phyloP scores from a whole-genome alignment of 2,113 vertebrate species.

The Illadopsis cleaveri region DNA sequence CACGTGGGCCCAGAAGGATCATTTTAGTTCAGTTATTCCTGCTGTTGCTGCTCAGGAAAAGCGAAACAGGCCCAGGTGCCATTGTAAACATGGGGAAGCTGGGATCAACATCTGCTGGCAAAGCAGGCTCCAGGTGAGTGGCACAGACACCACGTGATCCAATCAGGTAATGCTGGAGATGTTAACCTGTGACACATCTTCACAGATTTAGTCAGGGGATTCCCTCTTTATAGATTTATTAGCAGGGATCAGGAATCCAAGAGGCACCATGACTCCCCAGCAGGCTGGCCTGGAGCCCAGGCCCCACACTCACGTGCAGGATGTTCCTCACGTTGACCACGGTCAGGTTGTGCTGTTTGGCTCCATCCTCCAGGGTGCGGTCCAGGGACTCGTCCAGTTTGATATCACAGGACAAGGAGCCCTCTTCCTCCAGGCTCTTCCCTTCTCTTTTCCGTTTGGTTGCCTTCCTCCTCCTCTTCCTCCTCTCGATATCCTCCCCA shows the following conservation, averaged over 20 bases:
- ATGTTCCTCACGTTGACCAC: slow-evolving; percentile 89
- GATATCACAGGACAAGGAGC: slow-evolving; percentile 68
- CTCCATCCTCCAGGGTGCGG: slow-evolving; percentile 86
- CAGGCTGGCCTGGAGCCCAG: not conserved
- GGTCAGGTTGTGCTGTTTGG: slow-evolving; percentile 89
- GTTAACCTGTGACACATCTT: not conserved
- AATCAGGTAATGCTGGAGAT: no score
- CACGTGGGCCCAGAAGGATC: not conserved
- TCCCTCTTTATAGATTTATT: fast-evolving
- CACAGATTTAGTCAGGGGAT: fast-evolving
- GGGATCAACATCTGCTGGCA: not conserved
- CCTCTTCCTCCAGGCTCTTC: slow-evolving; percentile 7
- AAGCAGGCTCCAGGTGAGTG: not conserved
- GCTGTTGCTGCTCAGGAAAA: not conserved
- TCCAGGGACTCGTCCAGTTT: slow-evolving; percentile 87
- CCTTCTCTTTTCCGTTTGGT: slow-evolving; percentile 70
- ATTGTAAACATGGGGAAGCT: fast-evolving
- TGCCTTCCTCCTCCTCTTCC: slow-evolving; percentile 71
- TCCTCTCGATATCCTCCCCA: slow-evolving; percentile 62
- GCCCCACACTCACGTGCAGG: slow-evolving; percentile 83
- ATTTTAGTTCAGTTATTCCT: not conserved
- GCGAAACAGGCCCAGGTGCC: not conserved
- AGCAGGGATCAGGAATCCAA: not conserved
- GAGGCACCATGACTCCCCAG: fast-evolving
- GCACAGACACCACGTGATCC: fast-evolving